Percentiles rank a stretch among this genome's conserved stretches.
phyloP scores from a whole-genome alignment of 2,888 invertebrate species.

The Cataglyphis albicans region DNA sequence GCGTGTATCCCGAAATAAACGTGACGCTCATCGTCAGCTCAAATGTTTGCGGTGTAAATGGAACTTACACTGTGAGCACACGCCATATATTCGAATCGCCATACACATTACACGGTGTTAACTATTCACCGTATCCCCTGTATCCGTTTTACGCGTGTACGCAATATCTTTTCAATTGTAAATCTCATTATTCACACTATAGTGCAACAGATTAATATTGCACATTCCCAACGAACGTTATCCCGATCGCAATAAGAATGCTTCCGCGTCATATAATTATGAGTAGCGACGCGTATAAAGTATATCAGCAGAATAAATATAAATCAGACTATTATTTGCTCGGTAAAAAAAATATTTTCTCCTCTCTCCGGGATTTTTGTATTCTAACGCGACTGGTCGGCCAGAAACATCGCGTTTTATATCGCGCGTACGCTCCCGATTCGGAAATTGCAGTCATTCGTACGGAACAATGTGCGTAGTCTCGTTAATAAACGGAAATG shows the following conservation, averaged over 20 bases:
- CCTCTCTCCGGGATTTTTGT: conserved; percentile 13
- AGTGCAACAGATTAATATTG: conserved; percentile 5
- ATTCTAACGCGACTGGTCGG: neutral
- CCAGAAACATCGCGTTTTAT: neutral
- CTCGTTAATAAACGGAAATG: conserved; percentile 73
- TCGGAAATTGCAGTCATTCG: conserved; percentile 10
- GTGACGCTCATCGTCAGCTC: neutral
- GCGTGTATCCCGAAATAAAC: conserved; percentile 23
- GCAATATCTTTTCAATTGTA: conserved; percentile 47
- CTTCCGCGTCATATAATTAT: conserved; percentile 38
- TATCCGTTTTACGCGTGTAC: neutral
- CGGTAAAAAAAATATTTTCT: conserved; percentile 14
- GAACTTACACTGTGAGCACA: conserved; percentile 30
- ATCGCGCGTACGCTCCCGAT: neutral
- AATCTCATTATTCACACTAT: conserved; percentile 48
- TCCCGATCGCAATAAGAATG: conserved; percentile 35
- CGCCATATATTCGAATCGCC: conserved; percentile 27
- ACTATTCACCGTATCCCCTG: conserved; percentile 12
- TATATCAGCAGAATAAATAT: conserved; percentile 34
- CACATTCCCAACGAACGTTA: conserved; percentile 38
- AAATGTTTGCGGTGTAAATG: conserved; percentile 44
- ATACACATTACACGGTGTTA: conserved; percentile 18
- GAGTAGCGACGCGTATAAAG: conserved; percentile 13
- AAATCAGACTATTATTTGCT: conserved; percentile 48
- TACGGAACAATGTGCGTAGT: conserved; percentile 62